These are phyloP conservation scores for Eupeodes corollae DNA, from an alignment of 1,140 invertebrate species.

Conservation along the genomic window DNA sequence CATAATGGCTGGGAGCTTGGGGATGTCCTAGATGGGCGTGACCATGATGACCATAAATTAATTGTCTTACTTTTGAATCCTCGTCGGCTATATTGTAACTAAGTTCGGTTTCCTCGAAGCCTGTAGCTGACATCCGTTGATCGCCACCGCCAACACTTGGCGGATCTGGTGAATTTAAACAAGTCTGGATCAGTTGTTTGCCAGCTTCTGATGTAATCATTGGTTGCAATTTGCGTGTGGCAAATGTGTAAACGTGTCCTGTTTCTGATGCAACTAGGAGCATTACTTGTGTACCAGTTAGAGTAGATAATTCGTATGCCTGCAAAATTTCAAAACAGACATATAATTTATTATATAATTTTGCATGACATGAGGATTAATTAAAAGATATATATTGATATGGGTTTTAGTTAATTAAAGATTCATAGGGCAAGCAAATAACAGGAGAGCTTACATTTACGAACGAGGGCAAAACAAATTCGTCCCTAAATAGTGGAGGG, in stretches of 20 bases:
- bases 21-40: conserved; percentile 42
- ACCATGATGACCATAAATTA: conserved; percentile 70
- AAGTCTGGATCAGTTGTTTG: conserved; percentile 96
- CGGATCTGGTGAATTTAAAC: conserved; percentile 94
- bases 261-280: conserved; percentile 89
- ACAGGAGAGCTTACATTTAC: no score
- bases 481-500: no score
- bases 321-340: conserved; percentile 36
- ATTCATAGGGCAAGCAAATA: no score
- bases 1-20: conserved; percentile 33
- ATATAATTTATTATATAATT: no score
- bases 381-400: no score
- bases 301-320: conserved; percentile 97
- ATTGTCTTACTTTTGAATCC: conserved; percentile 91
- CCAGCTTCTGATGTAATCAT: conserved; percentile 99
- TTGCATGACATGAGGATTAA: no score
- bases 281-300: conserved; percentile 99
- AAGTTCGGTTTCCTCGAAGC: conserved; percentile 96
- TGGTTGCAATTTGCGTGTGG: conserved; percentile 95
- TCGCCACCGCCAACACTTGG: conserved; percentile 59
- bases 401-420: no score
- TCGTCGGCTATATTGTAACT: conserved; percentile 92
- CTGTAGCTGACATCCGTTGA: conserved; percentile 95
- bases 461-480: no score
- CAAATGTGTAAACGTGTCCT: conserved; percentile 99